Base-by-base conservation (phyloP, 2,797 vertebrate species). In the Nothura maculosa region DNA sequence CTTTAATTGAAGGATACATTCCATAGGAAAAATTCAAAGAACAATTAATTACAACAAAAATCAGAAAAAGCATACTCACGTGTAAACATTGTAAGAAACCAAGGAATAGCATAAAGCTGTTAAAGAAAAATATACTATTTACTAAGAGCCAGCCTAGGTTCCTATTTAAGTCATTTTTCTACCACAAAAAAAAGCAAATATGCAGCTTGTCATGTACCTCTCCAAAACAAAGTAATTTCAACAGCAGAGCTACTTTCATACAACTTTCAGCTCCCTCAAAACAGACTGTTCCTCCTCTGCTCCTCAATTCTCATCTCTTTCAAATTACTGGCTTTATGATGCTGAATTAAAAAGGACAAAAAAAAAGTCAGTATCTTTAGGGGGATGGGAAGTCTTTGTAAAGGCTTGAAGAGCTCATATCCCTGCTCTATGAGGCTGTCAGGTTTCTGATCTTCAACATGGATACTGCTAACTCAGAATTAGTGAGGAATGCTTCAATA, bases 1-100 rank as follows among this genome's bases (percentile, higher is more conserved):
- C 48, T 38, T 70, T 40, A 52, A 30, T 8, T 28, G 48, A 70
- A 38, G 20, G 10, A 48, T 22, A 28, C 32, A 70, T 38, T 40
- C 34, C 36, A 70, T 28, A 55, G 17, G 48, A 28, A 45, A 74
- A 30, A 38, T 11, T 38, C 10, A 6, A 58, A 30, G n/a, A 58
- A 30, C 40, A 57, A 22, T 80, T 67, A 48, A 48, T 50, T 10
- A 30, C 0, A 75, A 52, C 30, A 82, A 58, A 19, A 75, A 85
- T 36, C 17, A 90, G 89, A 64, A 42, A 25, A 64, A 81, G 64
- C 11, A 89, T 97, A 99, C 99, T 99, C 97, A 99, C 99, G 99
- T 94, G 99, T 99, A 97, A 99, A 99, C 99, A 99, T 99, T 27
- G 99, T 99, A 80, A 99, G 98, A 97, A 99, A 99, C 99, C 99